Evolutionary conservation across 1,140 invertebrate genomes (phyloP).

Genomic region (Camponotus floridanus): DNA sequence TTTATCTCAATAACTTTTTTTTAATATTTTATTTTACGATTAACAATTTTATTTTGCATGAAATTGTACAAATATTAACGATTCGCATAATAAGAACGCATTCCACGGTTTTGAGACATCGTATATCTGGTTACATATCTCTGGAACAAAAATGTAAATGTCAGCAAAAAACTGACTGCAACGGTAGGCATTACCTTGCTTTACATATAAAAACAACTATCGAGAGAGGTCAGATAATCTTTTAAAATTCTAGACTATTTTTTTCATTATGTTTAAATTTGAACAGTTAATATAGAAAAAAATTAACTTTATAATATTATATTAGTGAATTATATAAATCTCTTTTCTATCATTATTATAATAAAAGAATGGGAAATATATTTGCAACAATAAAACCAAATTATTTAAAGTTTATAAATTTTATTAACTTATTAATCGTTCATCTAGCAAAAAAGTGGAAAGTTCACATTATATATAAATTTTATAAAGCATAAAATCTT

Average conservation of each 20-base stretch:
- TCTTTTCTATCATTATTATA: neutral
- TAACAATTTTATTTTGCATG: neutral
- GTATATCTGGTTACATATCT: neutral
- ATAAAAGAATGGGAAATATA: neutral
- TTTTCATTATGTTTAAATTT: neutral
- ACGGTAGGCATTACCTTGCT: neutral
- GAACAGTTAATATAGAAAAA: neutral
- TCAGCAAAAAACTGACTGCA: neutral
- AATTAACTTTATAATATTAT: neutral
- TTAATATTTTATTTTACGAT: neutral
- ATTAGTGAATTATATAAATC: neutral
- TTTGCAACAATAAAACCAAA: neutral
- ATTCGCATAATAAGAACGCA: no score
- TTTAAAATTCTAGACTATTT: neutral
- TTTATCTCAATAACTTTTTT: neutral
- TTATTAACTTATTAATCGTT: slow-evolving; percentile 35
- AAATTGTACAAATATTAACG: no score
- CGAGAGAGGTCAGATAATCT: neutral
- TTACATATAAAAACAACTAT: neutral
- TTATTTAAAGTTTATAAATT: slow-evolving; percentile 22
- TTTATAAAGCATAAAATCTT: slow-evolving; percentile 31
- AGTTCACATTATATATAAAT: slow-evolving; percentile 7
- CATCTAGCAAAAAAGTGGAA: slow-evolving; percentile 21
- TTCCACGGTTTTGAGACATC: neutral
- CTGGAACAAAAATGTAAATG: neutral